These are phyloP conservation scores for Gadus macrocephalus DNA, from an alignment of 2,113 vertebrate genomes.

Conservation along the genomic window DNA sequence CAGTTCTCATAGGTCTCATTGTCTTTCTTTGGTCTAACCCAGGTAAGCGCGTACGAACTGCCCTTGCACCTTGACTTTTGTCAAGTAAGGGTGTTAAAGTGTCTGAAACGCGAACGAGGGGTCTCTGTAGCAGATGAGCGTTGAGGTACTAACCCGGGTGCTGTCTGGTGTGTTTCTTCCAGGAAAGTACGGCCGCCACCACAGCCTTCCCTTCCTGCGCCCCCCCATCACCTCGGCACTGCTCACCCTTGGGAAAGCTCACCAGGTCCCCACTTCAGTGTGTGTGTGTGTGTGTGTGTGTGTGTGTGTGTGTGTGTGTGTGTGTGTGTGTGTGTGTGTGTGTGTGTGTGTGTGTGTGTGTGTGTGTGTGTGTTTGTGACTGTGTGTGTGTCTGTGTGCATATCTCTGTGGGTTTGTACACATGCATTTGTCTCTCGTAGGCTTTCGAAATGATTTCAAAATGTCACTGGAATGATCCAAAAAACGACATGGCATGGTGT, in stretches of 20 bases:
- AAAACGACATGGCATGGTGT: background rate
- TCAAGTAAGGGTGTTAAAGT: too few relatives aligned
- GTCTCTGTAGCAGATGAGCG: too few relatives aligned
- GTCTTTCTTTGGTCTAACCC: too few relatives aligned
- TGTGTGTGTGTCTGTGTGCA: background rate
- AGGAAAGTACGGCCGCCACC: conserved; percentile 82
- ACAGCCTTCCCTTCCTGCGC: conserved; percentile 79
- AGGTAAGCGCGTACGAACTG: too few relatives aligned
- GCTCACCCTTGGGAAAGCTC: conserved; percentile 86
- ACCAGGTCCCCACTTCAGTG: conserved; percentile 77
- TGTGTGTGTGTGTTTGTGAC: conserved; percentile 15
- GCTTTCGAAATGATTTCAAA: too few relatives aligned
- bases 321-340: background rate
- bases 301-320: background rate
- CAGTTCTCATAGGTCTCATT: too few relatives aligned
- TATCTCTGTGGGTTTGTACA: too few relatives aligned
- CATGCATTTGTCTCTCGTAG: too few relatives aligned
- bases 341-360: conserved; percentile 1
- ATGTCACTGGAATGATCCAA: too few relatives aligned
- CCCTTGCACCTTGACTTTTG: too few relatives aligned
- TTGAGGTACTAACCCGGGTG: background rate
- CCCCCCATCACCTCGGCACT: conserved; percentile 83
- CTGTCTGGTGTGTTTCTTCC: conserved; percentile 19
- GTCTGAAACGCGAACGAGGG: too few relatives aligned
- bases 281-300: conserved; percentile 20